These are phyloP conservation scores for Oryzias javanicus DNA, from an alignment of 2,113 vertebrate species.

Conservation along the genomic window DNA sequence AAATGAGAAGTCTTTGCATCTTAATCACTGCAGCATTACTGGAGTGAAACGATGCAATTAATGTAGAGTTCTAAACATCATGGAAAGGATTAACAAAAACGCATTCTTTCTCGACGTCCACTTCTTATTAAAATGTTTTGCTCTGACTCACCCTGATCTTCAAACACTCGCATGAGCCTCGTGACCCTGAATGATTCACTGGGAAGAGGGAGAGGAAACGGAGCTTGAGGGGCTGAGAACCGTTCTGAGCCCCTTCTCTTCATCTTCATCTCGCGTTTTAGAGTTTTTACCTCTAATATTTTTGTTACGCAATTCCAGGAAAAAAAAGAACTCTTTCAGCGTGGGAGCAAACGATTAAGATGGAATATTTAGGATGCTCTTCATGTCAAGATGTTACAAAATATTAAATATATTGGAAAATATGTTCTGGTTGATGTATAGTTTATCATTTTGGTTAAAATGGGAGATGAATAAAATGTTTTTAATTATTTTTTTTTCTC, in stretches of 20 bases:
- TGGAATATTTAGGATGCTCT: too few relatives aligned
- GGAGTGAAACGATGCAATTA: too few relatives aligned
- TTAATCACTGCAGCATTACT: too few relatives aligned
- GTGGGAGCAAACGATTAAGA: too few relatives aligned
- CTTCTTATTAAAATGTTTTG: neutral
- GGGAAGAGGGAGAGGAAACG: neutral
- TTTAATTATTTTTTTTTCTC: neutral
- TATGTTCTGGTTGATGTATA: too few relatives aligned
- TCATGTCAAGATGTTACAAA: slow-evolving; percentile 1
- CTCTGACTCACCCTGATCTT: slow-evolving; percentile 2
- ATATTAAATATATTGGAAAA: neutral
- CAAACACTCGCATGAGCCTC: slow-evolving; percentile 4
- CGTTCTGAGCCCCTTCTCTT: neutral
- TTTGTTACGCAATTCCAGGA: too few relatives aligned
- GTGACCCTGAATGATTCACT: slow-evolving; percentile 6
- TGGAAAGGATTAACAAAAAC: too few relatives aligned
- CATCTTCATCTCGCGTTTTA: neutral
- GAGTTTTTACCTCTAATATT: neutral
- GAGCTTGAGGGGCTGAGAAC: neutral
- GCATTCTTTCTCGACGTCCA: too few relatives aligned
- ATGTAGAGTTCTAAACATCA: too few relatives aligned
- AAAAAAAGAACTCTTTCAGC: too few relatives aligned
- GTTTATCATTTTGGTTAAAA: too few relatives aligned
- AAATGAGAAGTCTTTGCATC: too few relatives aligned
- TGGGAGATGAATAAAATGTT: neutral